Evolutionary conservation across 2,888 invertebrate genomes (phyloP).

Genomic region (Hydroisotoma schaefferi): DNA sequence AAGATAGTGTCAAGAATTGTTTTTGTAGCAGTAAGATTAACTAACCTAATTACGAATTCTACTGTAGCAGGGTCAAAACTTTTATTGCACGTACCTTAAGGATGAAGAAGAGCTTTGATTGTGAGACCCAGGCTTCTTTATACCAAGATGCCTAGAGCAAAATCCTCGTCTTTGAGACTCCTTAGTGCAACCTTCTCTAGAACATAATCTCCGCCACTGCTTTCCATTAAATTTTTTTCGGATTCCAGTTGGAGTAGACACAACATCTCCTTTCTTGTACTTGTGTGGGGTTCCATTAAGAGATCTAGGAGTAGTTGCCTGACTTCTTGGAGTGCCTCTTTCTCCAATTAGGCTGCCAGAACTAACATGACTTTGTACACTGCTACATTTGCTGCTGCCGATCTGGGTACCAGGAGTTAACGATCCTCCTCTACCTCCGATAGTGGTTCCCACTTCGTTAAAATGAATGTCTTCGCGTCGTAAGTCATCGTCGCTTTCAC

Average conservation of each 20-base stretch:
- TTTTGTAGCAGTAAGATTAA: neutral
- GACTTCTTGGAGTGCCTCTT: slow-evolving; percentile 73
- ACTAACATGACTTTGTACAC: slow-evolving; percentile 86
- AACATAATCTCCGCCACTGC: slow-evolving; percentile 97
- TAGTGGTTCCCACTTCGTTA: slow-evolving; percentile 43
- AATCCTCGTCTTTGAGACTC: slow-evolving; percentile 96
- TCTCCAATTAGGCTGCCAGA: slow-evolving; percentile 71
- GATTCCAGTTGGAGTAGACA: slow-evolving; percentile 89
- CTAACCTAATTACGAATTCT: neutral
- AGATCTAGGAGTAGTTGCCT: slow-evolving; percentile 64
- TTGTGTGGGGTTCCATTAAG: slow-evolving; percentile 92
- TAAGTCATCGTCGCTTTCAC: slow-evolving; percentile 86
- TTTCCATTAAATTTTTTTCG: slow-evolving; percentile 99
- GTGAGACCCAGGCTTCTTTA: slow-evolving; percentile 61
- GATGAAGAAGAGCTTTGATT: slow-evolving; percentile 25
- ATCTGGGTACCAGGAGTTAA: slow-evolving; percentile 46
- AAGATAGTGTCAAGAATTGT: slow-evolving; percentile 2
- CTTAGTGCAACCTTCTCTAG: slow-evolving; percentile 89
- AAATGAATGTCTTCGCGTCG: slow-evolving; percentile 81
- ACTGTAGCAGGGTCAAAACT: neutral
- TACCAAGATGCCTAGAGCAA: slow-evolving; percentile 92
- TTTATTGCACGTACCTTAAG: slow-evolving; percentile 24
- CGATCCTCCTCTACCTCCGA: slow-evolving; percentile 45
- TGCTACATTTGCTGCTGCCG: slow-evolving; percentile 82
- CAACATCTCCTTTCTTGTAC: slow-evolving; percentile 96